Evolutionary conservation across 2,888 invertebrate genomes (phyloP).

Genomic region (Nomada hirtipes): DNA sequence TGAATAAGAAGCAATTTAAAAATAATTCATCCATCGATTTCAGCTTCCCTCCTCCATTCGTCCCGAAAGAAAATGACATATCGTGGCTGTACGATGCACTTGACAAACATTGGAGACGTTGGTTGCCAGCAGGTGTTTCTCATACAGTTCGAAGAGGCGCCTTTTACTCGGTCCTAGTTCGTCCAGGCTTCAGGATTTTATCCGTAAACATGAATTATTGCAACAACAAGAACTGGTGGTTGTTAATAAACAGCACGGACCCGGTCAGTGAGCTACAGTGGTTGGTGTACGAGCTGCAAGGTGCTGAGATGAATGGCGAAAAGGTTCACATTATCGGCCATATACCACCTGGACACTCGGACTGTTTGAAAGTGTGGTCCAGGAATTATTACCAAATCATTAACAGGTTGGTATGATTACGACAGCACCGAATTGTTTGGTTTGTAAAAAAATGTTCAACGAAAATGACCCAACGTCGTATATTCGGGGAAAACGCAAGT

Average conservation of each 20-base stretch:
- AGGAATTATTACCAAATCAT: constrained; percentile 96
- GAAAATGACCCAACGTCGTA: no score
- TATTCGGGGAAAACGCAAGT: no score
- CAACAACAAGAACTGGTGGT: constrained; percentile 98
- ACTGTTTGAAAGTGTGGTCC: constrained; percentile 98
- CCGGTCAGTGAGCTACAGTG: constrained; percentile 97
- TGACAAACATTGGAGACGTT: constrained; percentile 95
- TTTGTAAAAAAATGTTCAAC: no score
- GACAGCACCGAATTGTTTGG: no score
- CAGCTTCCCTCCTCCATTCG: constrained; percentile 95
- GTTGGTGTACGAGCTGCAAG: constrained; percentile 97
- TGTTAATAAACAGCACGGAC: constrained; percentile 96
- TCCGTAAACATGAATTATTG: constrained; percentile 99
- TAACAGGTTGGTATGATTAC: constrained; percentile 86
- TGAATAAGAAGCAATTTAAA: neutral
- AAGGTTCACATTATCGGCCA: constrained; percentile 99
- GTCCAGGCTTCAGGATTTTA: constrained; percentile 95
- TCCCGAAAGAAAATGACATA: constrained; percentile 93
- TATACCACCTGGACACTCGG: constrained; percentile 97
- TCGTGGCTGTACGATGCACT: constrained; percentile 97
- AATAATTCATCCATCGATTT: constrained; percentile 69
- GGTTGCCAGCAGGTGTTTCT: constrained; percentile 95
- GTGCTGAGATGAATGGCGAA: constrained; percentile 96
- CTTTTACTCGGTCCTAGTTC: constrained; percentile 95
- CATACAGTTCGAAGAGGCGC: constrained; percentile 94